Evolutionary conservation across 2,113 vertebrate species (phyloP).

Genomic region (Crotalus horridus): DNA sequence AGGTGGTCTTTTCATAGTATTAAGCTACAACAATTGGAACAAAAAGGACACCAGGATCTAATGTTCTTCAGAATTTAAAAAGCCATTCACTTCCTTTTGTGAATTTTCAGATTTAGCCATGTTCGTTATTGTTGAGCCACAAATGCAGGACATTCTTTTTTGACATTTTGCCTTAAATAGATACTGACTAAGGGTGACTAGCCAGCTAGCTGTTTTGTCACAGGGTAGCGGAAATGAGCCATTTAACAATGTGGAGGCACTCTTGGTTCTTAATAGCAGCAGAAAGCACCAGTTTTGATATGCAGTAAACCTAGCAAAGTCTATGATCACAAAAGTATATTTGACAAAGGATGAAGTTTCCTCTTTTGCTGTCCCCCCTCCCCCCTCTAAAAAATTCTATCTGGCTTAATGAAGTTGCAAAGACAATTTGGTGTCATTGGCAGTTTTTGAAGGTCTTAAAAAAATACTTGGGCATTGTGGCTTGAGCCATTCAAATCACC

Average conservation of each 20-base stretch:
- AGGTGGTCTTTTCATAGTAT: slow-evolving; percentile 98
- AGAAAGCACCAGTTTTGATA: slow-evolving; percentile 69
- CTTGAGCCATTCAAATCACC: slow-evolving; percentile 41
- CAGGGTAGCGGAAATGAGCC: slow-evolving; percentile 87
- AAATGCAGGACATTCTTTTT: slow-evolving; percentile 99
- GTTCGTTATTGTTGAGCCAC: slow-evolving; percentile 94
- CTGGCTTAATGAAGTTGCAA: slow-evolving; percentile 70
- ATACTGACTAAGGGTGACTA: slow-evolving; percentile 98
- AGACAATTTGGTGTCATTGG: slow-evolving; percentile 68
- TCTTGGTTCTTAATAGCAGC: slow-evolving; percentile 70
- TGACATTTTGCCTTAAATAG: slow-evolving; percentile 98
- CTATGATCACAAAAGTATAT: slow-evolving; percentile 76
- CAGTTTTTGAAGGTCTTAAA: slow-evolving; percentile 68
- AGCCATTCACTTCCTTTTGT: slow-evolving; percentile 99
- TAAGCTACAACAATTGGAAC: slow-evolving; percentile 89
- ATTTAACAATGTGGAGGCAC: slow-evolving; percentile 74
- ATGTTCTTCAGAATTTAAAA: slow-evolving; percentile 99
- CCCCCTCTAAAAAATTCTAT: slow-evolving; percentile 70
- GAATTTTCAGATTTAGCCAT: slow-evolving; percentile 95
- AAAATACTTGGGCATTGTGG: slow-evolving; percentile 65
- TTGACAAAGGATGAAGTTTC: slow-evolving; percentile 76
- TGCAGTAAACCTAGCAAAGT: slow-evolving; percentile 70
- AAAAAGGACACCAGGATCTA: slow-evolving; percentile 98
- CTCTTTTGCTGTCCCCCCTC: slow-evolving; percentile 49
- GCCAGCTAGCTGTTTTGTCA: slow-evolving; percentile 92